phyloP scores from a whole-genome alignment of 2,113 vertebrate genomes.

The Cynocephalus volans region DNA sequence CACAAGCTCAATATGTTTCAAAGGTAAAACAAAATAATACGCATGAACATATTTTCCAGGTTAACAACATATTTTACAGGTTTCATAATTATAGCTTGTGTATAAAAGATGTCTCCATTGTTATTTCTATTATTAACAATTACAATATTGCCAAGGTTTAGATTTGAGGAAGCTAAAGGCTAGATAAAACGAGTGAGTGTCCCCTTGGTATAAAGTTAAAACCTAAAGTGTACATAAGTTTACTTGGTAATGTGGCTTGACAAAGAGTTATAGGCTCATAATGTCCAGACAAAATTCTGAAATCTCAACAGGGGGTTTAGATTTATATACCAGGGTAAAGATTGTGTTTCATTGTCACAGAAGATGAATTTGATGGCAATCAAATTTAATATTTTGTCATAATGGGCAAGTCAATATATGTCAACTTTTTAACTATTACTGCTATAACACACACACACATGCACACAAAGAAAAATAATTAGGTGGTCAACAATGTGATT shows the following conservation, averaged over 20 bases:
- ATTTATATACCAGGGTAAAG: neutral
- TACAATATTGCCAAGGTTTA: neutral
- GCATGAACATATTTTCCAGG: neutral
- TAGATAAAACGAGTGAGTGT: neutral
- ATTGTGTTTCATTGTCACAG: neutral
- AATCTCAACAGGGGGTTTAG: neutral
- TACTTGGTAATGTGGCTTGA: neutral
- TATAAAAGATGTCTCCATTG: neutral
- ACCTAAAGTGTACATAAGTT: neutral
- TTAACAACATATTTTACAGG: neutral
- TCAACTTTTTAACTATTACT: neutral
- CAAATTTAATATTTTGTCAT: conserved; percentile 53
- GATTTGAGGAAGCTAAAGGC: neutral
- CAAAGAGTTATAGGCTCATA: neutral
- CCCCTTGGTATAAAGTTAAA: conserved; percentile 42
- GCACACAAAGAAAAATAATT: neutral
- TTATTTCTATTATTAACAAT: neutral
- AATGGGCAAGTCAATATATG: neutral
- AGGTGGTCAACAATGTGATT: neutral
- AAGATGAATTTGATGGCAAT: conserved; percentile 23
- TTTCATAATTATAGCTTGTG: neutral
- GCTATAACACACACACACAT: neutral
- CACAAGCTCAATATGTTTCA: neutral
- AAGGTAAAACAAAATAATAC: neutral
- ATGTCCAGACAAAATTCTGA: neutral